Percentiles rank a stretch among this genome's conserved stretches.
Evolutionary conservation across 2,888 invertebrate genomes (phyloP).

Genomic region (Pasiphila rectangulata): DNA sequence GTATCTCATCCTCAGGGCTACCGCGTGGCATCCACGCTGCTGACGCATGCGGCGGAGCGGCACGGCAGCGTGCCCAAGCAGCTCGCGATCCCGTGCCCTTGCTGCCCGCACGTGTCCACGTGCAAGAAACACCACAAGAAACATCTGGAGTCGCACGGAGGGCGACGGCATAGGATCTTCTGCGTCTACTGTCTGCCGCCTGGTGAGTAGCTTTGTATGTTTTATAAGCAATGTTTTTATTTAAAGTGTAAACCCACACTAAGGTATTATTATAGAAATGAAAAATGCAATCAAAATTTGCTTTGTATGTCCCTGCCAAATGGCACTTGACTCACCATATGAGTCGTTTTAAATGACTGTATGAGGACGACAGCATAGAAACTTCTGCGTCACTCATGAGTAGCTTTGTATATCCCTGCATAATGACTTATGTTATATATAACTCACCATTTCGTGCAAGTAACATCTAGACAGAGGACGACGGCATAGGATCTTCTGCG

Average conservation of each 20-base stretch:
- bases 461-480: conserved; percentile 62
- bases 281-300: too few relatives aligned
- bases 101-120: conserved; percentile 70
- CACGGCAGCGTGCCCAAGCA: conserved; percentile 60
- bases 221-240: too few relatives aligned
- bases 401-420: too few relatives aligned
- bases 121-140: conserved; percentile 67
- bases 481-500: conserved; percentile 63
- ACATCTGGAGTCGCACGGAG: conserved; percentile 61
- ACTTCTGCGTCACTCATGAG: too few relatives aligned
- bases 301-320: too few relatives aligned
- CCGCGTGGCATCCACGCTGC: conserved; percentile 63
- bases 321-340: too few relatives aligned
- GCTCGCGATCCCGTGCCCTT: conserved; percentile 65
- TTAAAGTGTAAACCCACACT: too few relatives aligned
- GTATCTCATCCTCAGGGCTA: conserved; percentile 68
- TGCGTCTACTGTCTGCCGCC: conserved; percentile 65
- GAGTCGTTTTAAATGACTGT: too few relatives aligned
- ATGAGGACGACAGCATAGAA: too few relatives aligned
- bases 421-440: too few relatives aligned
- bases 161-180: conserved; percentile 59
- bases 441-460: too few relatives aligned
- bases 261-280: too few relatives aligned
- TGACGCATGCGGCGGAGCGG: conserved; percentile 58
- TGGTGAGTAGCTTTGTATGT: conserved; percentile 47